A percentile compares a stretch with the other conserved stretches of the same genome.
Evolutionary conservation across 2,113 vertebrate species (phyloP).

Genomic region (Mesembrinibis cayennensis): DNA sequence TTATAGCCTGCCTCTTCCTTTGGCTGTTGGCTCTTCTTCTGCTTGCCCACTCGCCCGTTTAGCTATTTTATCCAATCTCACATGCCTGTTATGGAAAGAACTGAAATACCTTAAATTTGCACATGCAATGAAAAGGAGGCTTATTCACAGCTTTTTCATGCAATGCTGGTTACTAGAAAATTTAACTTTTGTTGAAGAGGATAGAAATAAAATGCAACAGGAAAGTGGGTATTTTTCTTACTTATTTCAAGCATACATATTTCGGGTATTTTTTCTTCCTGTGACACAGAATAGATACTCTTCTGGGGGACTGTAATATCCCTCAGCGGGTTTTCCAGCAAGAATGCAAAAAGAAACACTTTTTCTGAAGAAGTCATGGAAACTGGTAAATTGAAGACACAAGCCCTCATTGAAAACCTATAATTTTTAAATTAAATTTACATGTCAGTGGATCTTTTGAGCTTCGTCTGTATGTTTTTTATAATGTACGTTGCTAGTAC

Average conservation of each 20-base stretch:
- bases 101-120: not conserved
- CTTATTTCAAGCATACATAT: not conserved
- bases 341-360: conserved; percentile 37
- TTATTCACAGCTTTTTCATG: not conserved
- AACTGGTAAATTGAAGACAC: conserved; percentile 41
- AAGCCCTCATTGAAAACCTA: conserved; percentile 33
- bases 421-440: conserved; percentile 56
- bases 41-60: not conserved
- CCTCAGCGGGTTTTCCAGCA: not conserved
- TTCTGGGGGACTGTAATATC: not conserved
- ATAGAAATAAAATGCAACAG: not conserved
- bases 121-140: not conserved
- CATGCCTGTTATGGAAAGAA: not conserved
- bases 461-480: not conserved
- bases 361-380: conserved; percentile 22
- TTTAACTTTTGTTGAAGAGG: not conserved
- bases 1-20: not conserved
- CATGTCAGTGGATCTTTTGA: conserved; percentile 48
- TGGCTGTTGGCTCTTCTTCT: not conserved
- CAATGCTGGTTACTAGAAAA: not conserved
- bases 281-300: not conserved
- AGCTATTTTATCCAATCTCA: not conserved
- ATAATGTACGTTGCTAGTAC: not conserved
- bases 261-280: not conserved
- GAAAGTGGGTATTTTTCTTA: not conserved